Conservation (phyloP, 2,113 vertebrate genomes). For the Mustela nigripes region DNA sequence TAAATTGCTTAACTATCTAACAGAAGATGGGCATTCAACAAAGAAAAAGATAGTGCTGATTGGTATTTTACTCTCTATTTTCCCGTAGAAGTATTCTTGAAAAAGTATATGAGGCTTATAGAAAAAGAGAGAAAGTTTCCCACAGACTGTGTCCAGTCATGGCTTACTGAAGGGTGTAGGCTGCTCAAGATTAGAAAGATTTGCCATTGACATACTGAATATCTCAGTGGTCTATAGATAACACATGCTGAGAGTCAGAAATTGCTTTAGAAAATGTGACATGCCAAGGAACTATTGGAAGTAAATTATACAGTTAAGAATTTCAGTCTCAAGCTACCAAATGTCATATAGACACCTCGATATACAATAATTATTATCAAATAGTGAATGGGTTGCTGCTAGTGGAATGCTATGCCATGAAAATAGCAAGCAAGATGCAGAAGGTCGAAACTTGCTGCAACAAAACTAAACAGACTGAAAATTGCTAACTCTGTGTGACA, state of each 20-base stretch:
- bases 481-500: not conserved
- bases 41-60: constrained; percentile 3
- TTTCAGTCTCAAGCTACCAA: constrained; percentile 68
- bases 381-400: not conserved
- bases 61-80: not conserved
- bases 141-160: not conserved
- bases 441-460: not conserved
- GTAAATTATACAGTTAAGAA: constrained; percentile 44
- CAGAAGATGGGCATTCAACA: not conserved
- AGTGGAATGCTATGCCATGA: not conserved
- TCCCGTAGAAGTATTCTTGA: constrained; percentile 29
- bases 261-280: constrained; percentile 29
- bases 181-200: constrained; percentile 42
- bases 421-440: not conserved
- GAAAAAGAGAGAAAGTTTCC: not conserved
- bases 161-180: not conserved
- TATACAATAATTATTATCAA: not conserved
- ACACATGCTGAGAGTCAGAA: not conserved
- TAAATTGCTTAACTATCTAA: constrained; percentile 35
- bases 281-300: constrained; percentile 51
- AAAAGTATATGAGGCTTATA: not conserved
- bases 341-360: constrained; percentile 41
- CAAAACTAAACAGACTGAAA: constrained; percentile 44
- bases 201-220: constrained; percentile 18
- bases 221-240: not conserved